These are phyloP conservation scores for Drosophila gaucha DNA, from an alignment of 2,888 invertebrate genomes.

Conservation along the genomic window DNA sequence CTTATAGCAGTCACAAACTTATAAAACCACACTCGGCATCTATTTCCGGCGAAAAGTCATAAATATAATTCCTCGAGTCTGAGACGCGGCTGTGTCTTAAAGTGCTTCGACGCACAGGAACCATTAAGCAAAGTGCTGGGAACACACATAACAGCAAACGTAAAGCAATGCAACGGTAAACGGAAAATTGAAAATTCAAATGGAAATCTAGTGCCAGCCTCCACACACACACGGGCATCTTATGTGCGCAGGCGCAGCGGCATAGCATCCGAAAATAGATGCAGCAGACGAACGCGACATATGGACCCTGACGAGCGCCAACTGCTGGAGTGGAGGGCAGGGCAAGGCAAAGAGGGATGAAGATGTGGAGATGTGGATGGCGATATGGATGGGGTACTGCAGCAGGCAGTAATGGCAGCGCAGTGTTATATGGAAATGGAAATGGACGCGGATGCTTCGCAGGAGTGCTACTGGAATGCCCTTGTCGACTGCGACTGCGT, in stretches of 20 bases:
- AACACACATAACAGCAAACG: constrained; percentile 16
- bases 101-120: constrained; percentile 36
- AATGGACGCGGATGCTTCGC: constrained; percentile 69
- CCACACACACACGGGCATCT: constrained; percentile 8
- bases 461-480: constrained; percentile 80
- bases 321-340: constrained; percentile 12
- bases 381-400: background rate
- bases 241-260: constrained; percentile 70
- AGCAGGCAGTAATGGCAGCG: constrained; percentile 7
- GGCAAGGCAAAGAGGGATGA: background rate
- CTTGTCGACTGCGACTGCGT: constrained; percentile 23
- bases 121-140: constrained; percentile 70
- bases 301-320: constrained; percentile 62
- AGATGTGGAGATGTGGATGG: background rate
- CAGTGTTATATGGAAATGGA: constrained; percentile 40
- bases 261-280: constrained; percentile 60
- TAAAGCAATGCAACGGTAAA: constrained; percentile 44
- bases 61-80: constrained; percentile 53
- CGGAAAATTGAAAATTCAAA: constrained; percentile 61
- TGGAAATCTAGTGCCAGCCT: constrained; percentile 24
- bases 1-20: constrained; percentile 35
- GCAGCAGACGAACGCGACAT: constrained; percentile 57
- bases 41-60: constrained; percentile 69
- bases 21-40: constrained; percentile 50
- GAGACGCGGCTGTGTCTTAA: constrained; percentile 46